Percentiles rank a stretch among this genome's conserved stretches.
Evolutionary conservation across 2,888 invertebrate species (phyloP).

Genomic region (Acanthosoma haemorrhoidale): DNA sequence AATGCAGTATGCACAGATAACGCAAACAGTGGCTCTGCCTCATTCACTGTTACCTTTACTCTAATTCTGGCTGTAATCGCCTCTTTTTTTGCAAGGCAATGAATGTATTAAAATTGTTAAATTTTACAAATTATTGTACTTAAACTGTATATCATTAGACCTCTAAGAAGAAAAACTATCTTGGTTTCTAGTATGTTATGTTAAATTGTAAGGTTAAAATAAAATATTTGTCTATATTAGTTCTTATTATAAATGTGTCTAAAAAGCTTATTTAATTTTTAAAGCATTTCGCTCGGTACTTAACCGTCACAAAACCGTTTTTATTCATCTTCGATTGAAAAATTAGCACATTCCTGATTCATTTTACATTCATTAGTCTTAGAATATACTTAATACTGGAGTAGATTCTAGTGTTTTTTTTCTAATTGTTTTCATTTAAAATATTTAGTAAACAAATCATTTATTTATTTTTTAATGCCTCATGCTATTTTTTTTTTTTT

Average conservation of each 20-base stretch:
- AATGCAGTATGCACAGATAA: not conserved
- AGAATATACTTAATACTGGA: no score
- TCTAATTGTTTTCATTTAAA: no score
- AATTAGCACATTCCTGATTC: no score
- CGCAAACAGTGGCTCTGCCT: not conserved
- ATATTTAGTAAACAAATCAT: no score
- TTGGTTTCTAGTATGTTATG: not conserved
- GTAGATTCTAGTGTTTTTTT: no score
- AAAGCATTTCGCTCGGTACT: no score
- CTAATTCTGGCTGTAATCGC: not conserved
- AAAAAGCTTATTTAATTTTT: no score
- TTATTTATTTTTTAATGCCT: not conserved
- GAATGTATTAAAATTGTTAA: not conserved
- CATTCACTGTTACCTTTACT: not conserved
- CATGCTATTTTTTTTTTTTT: not conserved
- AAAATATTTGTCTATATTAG: no score
- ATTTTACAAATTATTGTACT: conserved; percentile 6
- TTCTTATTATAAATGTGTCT: no score
- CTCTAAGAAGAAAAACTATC: not conserved
- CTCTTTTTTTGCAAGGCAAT: not conserved
- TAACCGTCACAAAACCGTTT: no score
- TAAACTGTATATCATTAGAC: conserved; percentile 15
- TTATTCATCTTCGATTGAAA: no score
- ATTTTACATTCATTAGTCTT: no score
- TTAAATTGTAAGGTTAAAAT: not conserved